These are phyloP conservation scores for Lepidothrix coronata DNA, from an alignment of 2,113 vertebrate genomes.

Conservation along the genomic window DNA sequence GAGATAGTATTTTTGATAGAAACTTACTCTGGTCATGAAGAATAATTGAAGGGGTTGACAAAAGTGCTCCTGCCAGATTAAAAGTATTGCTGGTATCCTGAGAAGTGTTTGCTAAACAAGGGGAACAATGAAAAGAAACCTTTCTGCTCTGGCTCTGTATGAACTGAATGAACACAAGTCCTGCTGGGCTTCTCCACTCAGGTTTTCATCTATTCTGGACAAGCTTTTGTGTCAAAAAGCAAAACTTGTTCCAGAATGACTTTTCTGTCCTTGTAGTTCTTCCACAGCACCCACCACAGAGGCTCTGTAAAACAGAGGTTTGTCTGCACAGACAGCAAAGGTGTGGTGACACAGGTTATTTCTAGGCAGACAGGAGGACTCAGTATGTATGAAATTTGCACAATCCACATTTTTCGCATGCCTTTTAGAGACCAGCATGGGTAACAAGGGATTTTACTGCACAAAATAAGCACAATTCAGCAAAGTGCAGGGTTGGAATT, in stretches of 20 bases:
- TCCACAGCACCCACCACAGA: background rate
- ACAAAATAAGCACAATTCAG: background rate
- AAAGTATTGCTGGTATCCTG: background rate
- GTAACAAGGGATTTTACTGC: background rate
- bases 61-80: background rate
- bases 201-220: background rate
- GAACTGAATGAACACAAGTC: background rate
- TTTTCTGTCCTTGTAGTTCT: background rate
- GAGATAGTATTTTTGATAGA: constrained; percentile 25
- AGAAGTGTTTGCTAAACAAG: constrained; percentile 58
- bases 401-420: background rate
- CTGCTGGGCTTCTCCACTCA: background rate
- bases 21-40: background rate
- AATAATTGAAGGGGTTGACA: constrained; percentile 12
- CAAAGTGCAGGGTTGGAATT: background rate
- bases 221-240: background rate
- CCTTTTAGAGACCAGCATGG: background rate
- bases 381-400: rapidly evolving
- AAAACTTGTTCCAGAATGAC: background rate
- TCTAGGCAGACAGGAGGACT: background rate
- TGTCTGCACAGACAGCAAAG: background rate
- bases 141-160: background rate
- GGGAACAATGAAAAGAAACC: background rate
- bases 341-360: background rate
- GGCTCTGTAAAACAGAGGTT: background rate